Evolutionary conservation across 2,797 vertebrate species (phyloP).

Genomic region (Enteromius unitaeniatus): DNA sequence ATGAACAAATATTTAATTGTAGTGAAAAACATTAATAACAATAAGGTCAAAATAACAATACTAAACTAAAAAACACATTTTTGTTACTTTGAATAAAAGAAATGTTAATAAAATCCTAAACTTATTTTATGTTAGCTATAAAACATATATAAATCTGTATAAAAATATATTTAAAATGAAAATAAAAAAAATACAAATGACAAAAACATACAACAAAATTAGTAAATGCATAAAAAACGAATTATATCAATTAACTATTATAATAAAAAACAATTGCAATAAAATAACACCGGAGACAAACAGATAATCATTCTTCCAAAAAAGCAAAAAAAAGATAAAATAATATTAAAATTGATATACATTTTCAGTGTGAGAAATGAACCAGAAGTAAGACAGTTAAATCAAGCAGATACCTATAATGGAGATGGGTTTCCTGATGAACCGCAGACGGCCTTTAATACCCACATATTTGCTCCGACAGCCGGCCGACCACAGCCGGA

Average conservation of each 20-base stretch:
- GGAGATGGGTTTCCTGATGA: slow-evolving; percentile 91
- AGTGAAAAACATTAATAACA: neutral
- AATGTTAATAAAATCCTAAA: no score
- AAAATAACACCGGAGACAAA: neutral
- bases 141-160: neutral
- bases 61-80: neutral
- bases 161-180: neutral
- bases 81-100: neutral
- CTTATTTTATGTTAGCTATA: neutral
- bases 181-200: neutral
- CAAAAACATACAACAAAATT: neutral
- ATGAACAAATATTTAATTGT: no score
- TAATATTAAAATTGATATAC: no score
- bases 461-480: slow-evolving; percentile 92
- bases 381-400: neutral
- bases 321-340: neutral
- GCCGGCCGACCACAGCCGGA: slow-evolving; percentile 90
- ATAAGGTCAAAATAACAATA: neutral
- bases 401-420: slow-evolving; percentile 82
- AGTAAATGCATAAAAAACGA: neutral
- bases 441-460: slow-evolving; percentile 86
- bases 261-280: neutral
- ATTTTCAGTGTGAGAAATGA: no score
- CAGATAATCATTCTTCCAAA: neutral
- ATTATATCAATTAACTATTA: neutral